Base-by-base conservation (phyloP, 2,888 invertebrate species). In the Petrophora chlorosata region DNA sequence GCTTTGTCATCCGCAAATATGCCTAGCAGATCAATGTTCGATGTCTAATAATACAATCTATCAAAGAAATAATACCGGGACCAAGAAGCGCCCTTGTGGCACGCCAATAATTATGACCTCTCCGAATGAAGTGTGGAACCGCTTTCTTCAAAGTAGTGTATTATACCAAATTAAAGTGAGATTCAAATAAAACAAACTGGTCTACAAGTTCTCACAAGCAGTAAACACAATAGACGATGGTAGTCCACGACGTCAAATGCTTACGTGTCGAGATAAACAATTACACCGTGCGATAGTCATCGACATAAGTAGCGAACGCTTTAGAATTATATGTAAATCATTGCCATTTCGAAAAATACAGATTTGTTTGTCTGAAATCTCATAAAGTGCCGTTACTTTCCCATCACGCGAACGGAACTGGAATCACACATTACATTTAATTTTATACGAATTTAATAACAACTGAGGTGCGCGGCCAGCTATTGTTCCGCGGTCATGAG, bases 401-500 rank as follows among this genome's bases (percentile, higher is more conserved):
- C 85, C 89, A 88, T 81, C 86, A 79, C 83, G 79, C 82, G 79
- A 82, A 82, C 86, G 85, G 84, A 87, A 85, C 85, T 76, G 76
- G 75, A 86, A 83, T 89, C 89, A 89, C 87, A 90, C 85, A 88
- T 88, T 89, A 88, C 73, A 82, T 83, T 88, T 85, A 86, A 88
- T 89, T 89, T 89, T 87, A 90, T 89, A 86, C 86, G 89, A 89
- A 89, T 90, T 90, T 90, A 90, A 90, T 90, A 89, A 87, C 85
- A 77, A 88, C 84, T 79, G 80, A 82, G 84, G 80, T 82, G 85
- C 79, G 68, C 79, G 70, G 66, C 56, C 54, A 69, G 51, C 83
- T 70, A 87, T 89, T 89, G 88, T 86, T 70, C 73, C 65, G 70
- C 68, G 79, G 66, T 74, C 85, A 85, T 89, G 89, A 85, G 90